phyloP scores from a whole-genome alignment of 1,140 invertebrate species.

The Orius insidiosus region DNA sequence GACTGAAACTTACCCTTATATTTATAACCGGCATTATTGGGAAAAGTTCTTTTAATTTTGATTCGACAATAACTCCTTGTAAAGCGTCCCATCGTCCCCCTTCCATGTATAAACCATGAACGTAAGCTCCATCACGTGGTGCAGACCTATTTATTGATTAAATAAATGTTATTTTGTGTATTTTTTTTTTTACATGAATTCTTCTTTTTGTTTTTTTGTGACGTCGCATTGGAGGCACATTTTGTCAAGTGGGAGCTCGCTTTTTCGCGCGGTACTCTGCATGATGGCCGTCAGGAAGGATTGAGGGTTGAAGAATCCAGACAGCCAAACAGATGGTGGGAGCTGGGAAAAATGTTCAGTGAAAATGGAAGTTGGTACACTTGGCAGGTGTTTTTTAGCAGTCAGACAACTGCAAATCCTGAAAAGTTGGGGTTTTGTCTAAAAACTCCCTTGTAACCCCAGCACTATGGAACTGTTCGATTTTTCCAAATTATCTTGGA shows the following conservation, averaged over 20 bases:
- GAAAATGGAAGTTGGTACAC: no score
- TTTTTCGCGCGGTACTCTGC: slow-evolving; percentile 85
- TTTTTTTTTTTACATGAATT: slow-evolving; percentile 56
- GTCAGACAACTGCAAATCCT: no score
- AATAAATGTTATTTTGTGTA: slow-evolving; percentile 6
- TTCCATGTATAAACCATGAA: slow-evolving; percentile 89
- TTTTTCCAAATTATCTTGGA: no score
- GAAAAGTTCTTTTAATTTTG: slow-evolving; percentile 77
- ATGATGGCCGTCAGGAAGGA: slow-evolving; percentile 91
- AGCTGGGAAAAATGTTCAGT: slow-evolving; percentile 42
- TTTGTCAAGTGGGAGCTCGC: slow-evolving; percentile 87
- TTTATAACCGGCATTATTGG: slow-evolving; percentile 90
- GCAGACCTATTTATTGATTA: slow-evolving; percentile 52
- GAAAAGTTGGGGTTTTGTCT: not conserved
- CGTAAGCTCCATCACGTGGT: slow-evolving; percentile 78
- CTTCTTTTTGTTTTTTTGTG: slow-evolving; percentile 89
- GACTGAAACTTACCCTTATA: slow-evolving; percentile 41
- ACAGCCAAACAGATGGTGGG: slow-evolving; percentile 82
- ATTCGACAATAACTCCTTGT: slow-evolving; percentile 74
- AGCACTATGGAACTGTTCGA: no score
- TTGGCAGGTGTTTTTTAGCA: no score
- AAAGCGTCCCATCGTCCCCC: slow-evolving; percentile 83
- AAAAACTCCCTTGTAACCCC: no score
- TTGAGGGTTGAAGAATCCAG: slow-evolving; percentile 93
- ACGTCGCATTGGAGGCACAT: slow-evolving; percentile 95